Evolutionary conservation across 2,888 invertebrate genomes (phyloP), one percentile per base, ranked within the genome.

Genomic region (Amiota communis): DNA sequence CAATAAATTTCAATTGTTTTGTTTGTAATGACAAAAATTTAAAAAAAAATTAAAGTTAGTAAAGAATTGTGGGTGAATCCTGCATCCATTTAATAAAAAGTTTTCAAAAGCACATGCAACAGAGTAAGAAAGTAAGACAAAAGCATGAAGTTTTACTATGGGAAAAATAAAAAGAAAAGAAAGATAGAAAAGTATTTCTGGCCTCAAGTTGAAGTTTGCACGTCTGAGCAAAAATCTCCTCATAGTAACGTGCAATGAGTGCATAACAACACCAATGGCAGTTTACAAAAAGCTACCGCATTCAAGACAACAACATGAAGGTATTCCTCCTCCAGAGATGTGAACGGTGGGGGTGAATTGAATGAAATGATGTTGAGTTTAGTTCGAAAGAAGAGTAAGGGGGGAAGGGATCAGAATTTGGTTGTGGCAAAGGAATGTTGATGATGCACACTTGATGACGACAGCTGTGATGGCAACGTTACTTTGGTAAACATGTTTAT

Each of bases 401-500:
- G n/a, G 3, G 53, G 6, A 11, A 51, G 51, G 51, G 2, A 51
- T n/a, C n/a, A 13, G 51, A 2, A 51, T 51, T 51, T 51, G 51
- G 11, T 13, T 51, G 51, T 51, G 53, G 12, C 12, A 11, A 51
- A 51, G 53, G 36, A 36, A 36, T 36, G 36, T 36, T 36, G 36
- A 23, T 57, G 57, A 11, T 15, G 17, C 59, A 59, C 59, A 17
- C 59, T 59, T 59, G 4, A 59, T 17, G 59, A 59, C 59, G 59
- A 59, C 59, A 59, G 59, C 59, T 59, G 59, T 59, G 59, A 51
- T 17, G 59, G 36, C 36, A 36, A 36, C 6, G 2, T 36, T 36
- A 59, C 11, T 12, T 51, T 59, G 59, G 59, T 59, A 59, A 59
- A 59, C 59, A 59, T 59, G n/a, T 59, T 59, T 59, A 17, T 59